Conservation (phyloP, 92 coral and sea anemone species). For the Actinostola sp. region DNA sequence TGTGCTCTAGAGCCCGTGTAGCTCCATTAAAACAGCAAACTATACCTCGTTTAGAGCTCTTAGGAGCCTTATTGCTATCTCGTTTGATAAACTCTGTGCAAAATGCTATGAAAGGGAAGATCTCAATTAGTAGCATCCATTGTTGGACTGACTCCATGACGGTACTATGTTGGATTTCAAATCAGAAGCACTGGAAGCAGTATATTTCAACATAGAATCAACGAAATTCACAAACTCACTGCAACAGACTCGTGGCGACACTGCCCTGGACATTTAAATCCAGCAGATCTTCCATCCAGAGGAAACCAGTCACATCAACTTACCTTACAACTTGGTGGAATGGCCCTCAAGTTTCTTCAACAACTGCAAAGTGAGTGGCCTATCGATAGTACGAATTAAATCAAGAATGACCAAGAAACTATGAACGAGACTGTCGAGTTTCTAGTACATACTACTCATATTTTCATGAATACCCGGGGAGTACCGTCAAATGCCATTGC, state of each 20-base stretch:
- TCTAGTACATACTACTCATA: too few species aligned
- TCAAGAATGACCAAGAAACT: too few species aligned
- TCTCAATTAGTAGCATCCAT: too few species aligned
- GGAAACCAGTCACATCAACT: constrained; percentile 36
- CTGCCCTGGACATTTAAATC: constrained; percentile 46
- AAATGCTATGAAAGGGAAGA: constrained; percentile 16
- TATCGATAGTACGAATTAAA: too few species aligned
- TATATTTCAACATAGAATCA: constrained; percentile 49
- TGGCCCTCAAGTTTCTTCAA: constrained; percentile 36
- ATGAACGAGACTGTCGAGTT: too few species aligned
- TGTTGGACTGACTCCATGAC: constrained; percentile 54
- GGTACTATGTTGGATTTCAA: constrained; percentile 50
- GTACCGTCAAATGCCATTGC: too few species aligned
- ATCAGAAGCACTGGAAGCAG: constrained; percentile 62
- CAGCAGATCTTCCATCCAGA: constrained; percentile 48
- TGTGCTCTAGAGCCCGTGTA: constrained; percentile 40
- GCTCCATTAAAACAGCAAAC: constrained; percentile 40
- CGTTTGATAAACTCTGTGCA: constrained; percentile 32
- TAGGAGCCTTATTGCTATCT: constrained; percentile 37
- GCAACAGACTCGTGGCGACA: constrained; percentile 36
- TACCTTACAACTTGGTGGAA: constrained; percentile 36
- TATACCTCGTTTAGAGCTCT: constrained; percentile 44
- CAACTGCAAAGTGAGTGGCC: too few species aligned
- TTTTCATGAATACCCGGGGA: too few species aligned
- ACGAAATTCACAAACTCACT: constrained; percentile 49